Conservation (phyloP, 2,888 invertebrate genomes). For the Caenorhabditis wallacei region DNA sequence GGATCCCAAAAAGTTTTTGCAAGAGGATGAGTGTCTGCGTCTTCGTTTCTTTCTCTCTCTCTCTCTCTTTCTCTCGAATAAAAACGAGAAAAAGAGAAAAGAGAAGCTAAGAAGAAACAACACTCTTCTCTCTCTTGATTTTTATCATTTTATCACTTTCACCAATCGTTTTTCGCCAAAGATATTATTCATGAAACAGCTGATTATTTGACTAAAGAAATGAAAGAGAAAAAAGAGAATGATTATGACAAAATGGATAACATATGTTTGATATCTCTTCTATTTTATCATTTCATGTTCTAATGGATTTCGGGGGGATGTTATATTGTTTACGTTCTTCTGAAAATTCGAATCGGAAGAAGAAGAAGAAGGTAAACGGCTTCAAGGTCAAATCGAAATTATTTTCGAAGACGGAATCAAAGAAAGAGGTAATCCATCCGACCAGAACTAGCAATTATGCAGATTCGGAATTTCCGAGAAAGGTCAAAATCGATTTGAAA, state of each 20-base stretch:
- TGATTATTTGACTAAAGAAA: constrained; percentile 42
- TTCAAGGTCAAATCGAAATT: constrained; percentile 39
- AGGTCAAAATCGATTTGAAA: constrained; percentile 40
- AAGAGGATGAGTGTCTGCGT: constrained; percentile 42
- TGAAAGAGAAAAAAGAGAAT: constrained; percentile 17
- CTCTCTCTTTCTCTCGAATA: background rate
- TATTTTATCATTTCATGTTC: background rate
- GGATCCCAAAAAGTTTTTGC: constrained; percentile 29
- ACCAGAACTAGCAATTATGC: constrained; percentile 57
- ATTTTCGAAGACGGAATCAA: constrained; percentile 20
- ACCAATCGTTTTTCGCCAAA: constrained; percentile 52
- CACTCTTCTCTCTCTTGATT: constrained; percentile 11
- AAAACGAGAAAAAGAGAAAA: constrained; percentile 18
- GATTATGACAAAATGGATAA: constrained; percentile 50
- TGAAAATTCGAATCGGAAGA: constrained; percentile 46
- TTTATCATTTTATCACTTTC: constrained; percentile 53
- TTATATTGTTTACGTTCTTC: constrained; percentile 52
- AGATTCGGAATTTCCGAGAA: constrained; percentile 16
- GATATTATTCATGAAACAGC: constrained; percentile 52
- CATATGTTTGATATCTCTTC: constrained; percentile 19
- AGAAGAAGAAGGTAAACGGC: constrained; percentile 1
- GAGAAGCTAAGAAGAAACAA: constrained; percentile 9
- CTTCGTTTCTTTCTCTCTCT: background rate
- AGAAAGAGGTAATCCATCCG: constrained; percentile 21
- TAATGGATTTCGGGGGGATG: background rate